phyloP scores from a whole-genome alignment of 2,888 invertebrate genomes.

The Amaurobius ferox region DNA sequence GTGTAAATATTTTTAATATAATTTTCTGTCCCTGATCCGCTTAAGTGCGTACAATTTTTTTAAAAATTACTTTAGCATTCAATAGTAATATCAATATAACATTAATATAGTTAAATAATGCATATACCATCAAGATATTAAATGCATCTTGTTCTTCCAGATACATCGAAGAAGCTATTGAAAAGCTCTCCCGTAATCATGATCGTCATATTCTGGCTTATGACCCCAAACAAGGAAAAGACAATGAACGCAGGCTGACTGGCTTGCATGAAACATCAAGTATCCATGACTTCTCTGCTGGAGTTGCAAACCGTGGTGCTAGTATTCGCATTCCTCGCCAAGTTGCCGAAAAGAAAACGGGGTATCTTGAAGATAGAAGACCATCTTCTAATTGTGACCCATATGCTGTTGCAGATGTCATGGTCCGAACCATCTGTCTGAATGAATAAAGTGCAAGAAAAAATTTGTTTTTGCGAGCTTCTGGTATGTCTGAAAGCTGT shows the following conservation, averaged over 20 bases:
- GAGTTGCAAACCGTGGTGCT: constrained; percentile 94
- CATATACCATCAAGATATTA: neutral
- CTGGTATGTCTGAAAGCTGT: neutral
- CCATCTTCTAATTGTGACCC: constrained; percentile 96
- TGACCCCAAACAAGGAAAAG: constrained; percentile 96
- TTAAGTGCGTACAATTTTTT: too few species aligned
- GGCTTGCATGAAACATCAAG: constrained; percentile 97
- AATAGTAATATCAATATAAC: too few species aligned
- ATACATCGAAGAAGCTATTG: constrained; percentile 96
- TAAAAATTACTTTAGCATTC: too few species aligned
- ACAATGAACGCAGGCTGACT: constrained; percentile 96
- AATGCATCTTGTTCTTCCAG: constrained; percentile 80
- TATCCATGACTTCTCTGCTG: constrained; percentile 96
- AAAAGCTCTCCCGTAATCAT: constrained; percentile 93
- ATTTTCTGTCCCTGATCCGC: too few species aligned
- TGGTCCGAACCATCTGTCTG: constrained; percentile 89
- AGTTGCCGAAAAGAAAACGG: constrained; percentile 92
- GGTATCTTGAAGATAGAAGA: constrained; percentile 96
- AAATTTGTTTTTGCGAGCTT: constrained; percentile 4
- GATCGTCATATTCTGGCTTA: constrained; percentile 96
- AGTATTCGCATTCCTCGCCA: constrained; percentile 94
- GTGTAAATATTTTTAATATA: too few species aligned
- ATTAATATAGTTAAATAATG: too few species aligned
- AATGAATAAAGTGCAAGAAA: constrained; percentile 81
- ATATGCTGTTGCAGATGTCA: constrained; percentile 88